Percentiles rank a stretch among this genome's conserved stretches.
These are phyloP conservation scores for Mythimna ferrago DNA, from an alignment of 2,888 invertebrate species.

Conservation along the genomic window DNA sequence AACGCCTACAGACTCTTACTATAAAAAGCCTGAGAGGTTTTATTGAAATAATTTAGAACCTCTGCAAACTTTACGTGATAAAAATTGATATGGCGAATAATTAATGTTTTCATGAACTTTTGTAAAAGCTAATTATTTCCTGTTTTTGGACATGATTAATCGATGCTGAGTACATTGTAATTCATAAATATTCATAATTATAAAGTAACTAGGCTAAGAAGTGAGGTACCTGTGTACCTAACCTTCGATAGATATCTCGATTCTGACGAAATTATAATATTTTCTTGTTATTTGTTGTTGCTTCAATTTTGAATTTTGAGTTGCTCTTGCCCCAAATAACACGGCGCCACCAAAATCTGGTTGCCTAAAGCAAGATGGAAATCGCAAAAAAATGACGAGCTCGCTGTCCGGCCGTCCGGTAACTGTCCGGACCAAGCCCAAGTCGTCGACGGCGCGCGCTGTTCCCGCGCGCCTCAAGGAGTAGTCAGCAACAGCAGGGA, in stretches of 20 bases:
- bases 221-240: too few relatives aligned
- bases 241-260: too few relatives aligned
- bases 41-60: neutral
- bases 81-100: neutral
- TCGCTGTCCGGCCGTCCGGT: too few relatives aligned
- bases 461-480: too few relatives aligned
- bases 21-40: neutral
- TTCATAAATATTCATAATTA: too few relatives aligned
- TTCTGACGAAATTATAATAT: neutral
- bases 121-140: neutral
- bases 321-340: conserved; percentile 15
- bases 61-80: neutral
- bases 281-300: accelerated
- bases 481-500: too few relatives aligned
- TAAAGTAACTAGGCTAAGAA: too few relatives aligned
- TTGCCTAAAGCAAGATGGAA: conserved; percentile 20
- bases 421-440: too few relatives aligned
- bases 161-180: too few relatives aligned
- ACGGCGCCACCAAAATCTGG: conserved; percentile 16
- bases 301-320: neutral
- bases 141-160: too few relatives aligned
- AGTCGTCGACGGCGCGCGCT: too few relatives aligned
- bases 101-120: neutral
- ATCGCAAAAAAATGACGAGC: conserved; percentile 26
- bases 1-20: neutral